Evolutionary conservation across 1,140 invertebrate species (phyloP).

Genomic region (Sycobia sp.): DNA sequence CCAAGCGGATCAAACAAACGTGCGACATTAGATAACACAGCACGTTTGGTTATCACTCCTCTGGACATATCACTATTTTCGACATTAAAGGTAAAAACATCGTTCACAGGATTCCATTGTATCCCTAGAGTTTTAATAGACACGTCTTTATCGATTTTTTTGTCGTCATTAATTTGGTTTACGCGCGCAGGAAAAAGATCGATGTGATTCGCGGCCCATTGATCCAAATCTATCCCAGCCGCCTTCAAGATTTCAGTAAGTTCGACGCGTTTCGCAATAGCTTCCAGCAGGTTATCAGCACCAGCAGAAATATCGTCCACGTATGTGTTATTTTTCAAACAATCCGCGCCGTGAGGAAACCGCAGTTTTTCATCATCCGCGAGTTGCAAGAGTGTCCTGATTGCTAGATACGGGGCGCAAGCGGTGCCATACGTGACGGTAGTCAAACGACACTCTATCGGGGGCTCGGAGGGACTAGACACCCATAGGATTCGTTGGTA

Average conservation of each 20-base stretch:
- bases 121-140: not conserved
- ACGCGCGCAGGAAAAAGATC: not conserved
- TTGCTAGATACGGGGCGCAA: no score
- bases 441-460: no score
- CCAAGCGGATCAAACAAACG: no score
- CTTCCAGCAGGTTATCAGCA: not conserved
- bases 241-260: not conserved
- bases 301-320: no score
- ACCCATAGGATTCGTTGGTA: conserved; percentile 45
- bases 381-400: no score
- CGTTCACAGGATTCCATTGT: not conserved
- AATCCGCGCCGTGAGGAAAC: no score
- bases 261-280: not conserved
- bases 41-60: no score
- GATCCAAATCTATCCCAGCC: not conserved
- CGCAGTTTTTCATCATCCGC: no score
- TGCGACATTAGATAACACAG: conserved; percentile 37
- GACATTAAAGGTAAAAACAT: not conserved
- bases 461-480: not conserved
- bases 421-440: no score
- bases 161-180: not conserved
- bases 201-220: conserved; percentile 12
- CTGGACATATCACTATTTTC: no score
- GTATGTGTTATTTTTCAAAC: no score
- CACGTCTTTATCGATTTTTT: no score